A percentile compares a stretch with the other conserved stretches of the same genome.
Evolutionary conservation across 2,113 vertebrate species (phyloP).

Genomic region (Pipra filicauda): DNA sequence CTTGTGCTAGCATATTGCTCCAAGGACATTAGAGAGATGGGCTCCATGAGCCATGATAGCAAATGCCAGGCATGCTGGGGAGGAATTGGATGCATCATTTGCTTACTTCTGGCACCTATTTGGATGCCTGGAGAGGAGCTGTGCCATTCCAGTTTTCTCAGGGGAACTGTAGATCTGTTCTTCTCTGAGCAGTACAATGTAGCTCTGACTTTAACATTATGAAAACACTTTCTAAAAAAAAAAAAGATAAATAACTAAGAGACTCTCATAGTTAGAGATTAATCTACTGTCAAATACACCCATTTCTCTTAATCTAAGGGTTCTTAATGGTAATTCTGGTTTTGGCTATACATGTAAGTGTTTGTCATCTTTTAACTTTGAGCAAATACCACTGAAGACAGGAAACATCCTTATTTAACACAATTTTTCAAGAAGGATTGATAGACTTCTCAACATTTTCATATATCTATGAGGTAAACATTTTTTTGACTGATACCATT

Average conservation of each 20-base stretch:
- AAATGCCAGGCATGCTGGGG: slow-evolving; percentile 6
- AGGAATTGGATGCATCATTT: slow-evolving; percentile 39
- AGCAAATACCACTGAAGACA: not conserved
- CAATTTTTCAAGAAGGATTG: not conserved
- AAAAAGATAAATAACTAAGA: not conserved
- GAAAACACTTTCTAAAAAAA: not conserved
- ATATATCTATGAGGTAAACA: not conserved
- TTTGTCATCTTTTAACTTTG: not conserved
- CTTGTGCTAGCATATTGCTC: not conserved
- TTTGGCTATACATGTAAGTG: not conserved
- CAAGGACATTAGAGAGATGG: slow-evolving; percentile 10
- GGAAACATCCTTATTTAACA: not conserved
- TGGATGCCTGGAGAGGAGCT: not conserved
- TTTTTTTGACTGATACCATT: not conserved
- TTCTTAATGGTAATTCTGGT: not conserved
- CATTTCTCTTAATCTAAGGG: not conserved
- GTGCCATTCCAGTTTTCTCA: not conserved
- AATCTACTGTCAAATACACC: not conserved
- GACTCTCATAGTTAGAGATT: not conserved
- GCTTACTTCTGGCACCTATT: slow-evolving; percentile 35
- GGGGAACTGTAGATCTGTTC: not conserved
- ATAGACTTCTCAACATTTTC: not conserved
- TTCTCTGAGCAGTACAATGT: not conserved
- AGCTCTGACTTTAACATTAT: not conserved
- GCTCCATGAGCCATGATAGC: slow-evolving; percentile 12